Percentiles rank a stretch among this genome's conserved stretches.
Evolutionary conservation across 2,113 vertebrate genomes (phyloP).

Genomic region (Melanocharis versteri): DNA sequence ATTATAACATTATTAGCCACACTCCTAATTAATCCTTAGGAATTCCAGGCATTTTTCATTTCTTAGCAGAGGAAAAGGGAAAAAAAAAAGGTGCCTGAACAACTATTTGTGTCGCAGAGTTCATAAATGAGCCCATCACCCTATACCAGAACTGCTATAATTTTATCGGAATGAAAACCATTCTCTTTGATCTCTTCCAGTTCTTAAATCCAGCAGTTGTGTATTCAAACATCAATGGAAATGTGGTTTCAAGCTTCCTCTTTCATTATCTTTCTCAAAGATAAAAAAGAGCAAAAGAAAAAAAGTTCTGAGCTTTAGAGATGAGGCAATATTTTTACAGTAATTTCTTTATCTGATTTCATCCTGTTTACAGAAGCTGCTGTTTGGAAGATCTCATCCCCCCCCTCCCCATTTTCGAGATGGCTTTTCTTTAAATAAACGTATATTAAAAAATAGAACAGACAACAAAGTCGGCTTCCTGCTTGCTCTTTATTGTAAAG

Average conservation of each 20-base stretch:
- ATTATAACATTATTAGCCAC: conserved; percentile 77
- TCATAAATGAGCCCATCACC: conserved; percentile 83
- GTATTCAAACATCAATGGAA: conserved; percentile 91
- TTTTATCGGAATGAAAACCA: conserved; percentile 83
- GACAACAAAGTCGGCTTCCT: conserved; percentile 12
- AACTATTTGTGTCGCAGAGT: conserved; percentile 79
- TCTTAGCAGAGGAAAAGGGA: conserved; percentile 57
- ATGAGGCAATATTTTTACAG: conserved; percentile 79
- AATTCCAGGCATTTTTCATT: conserved; percentile 80
- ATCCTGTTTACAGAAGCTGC: conserved; percentile 74
- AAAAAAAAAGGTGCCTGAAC: conserved; percentile 71
- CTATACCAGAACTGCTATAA: conserved; percentile 76
- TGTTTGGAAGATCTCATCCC: conserved; percentile 52
- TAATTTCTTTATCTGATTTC: conserved; percentile 81
- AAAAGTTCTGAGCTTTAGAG: conserved; percentile 73
- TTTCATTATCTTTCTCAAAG: conserved; percentile 93
- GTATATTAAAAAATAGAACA: conserved; percentile 33
- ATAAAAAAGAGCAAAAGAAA: conserved; percentile 79
- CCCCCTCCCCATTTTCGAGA: neutral
- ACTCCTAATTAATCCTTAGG: conserved; percentile 79
- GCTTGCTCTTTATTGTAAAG: neutral
- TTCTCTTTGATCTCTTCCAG: conserved; percentile 89
- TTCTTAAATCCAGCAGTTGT: conserved; percentile 91
- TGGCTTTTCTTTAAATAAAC: conserved; percentile 62
- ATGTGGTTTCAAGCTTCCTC: conserved; percentile 83